Evolutionary conservation across 2,113 vertebrate species (phyloP), one percentile per base, ranked within the genome.

Genomic region (Chaenocephalus aceratus): DNA sequence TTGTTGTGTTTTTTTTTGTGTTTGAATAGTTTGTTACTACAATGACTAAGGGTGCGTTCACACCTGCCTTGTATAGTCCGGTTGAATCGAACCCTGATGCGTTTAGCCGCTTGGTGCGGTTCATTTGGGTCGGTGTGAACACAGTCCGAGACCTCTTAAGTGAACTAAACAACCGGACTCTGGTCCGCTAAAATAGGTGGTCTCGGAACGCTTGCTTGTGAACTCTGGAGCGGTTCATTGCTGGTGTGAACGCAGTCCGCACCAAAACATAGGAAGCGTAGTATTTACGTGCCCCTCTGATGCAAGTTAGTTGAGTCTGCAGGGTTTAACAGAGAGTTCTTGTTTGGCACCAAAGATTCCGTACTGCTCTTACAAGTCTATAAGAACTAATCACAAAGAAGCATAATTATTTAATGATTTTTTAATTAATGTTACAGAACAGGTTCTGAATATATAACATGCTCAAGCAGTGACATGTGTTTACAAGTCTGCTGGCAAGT

Each of bases 281-380:
- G 21, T 21, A 21, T 21, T 21, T 21, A 21, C 21, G 21, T 21
- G 21, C 21, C 21, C 21, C 21, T 21, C 21, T 21, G 21, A 21
- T 21, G 21, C 66, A 21, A 54, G 41, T 83, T 61, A 54, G 69
- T 71, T 88, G 41, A 72, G 65, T 79, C 72, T 81, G 26, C 49
- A 41, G 83, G 72, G 26, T 69, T 79, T 72, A 54, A 60, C 48
- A 74, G 21, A 73, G 14, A 3, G 13, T 74, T 53, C 5, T 53
- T 63, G 13, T 58, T n/a, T 61, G 30, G 14, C 49, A 62, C 9
- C 7, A 48, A 56, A 49, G 23, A 34, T 68, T 71, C 10, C 49
- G 34, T 64, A 44, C 74, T 88, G 53, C 23, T 72, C 4, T 82
- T 34, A 45, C 5, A 72, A 58, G 15, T 58, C 58, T 81, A 12